Conservation (phyloP, 2,888 invertebrate species). For the Mythimna pallens region DNA sequence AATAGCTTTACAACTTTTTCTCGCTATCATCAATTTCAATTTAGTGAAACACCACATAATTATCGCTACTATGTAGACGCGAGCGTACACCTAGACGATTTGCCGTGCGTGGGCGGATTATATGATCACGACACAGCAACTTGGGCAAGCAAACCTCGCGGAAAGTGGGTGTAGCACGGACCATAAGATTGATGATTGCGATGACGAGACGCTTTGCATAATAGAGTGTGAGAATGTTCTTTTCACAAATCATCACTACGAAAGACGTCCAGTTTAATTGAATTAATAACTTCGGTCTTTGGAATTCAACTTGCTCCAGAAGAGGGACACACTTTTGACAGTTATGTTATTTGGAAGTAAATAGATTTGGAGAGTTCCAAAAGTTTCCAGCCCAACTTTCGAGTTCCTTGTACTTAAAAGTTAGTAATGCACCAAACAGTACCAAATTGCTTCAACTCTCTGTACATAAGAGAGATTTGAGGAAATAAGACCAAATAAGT, state of each 20-base stretch:
- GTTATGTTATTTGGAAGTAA: conserved; percentile 40
- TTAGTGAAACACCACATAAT: conserved; percentile 48
- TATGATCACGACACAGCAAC: conserved; percentile 33
- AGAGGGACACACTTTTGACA: conserved; percentile 39
- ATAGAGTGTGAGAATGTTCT: neutral
- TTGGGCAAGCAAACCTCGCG: conserved; percentile 22
- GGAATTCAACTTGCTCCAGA: conserved; percentile 21
- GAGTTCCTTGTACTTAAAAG: conserved; percentile 31
- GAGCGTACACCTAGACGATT: conserved; percentile 28
- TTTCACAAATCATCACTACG: conserved; percentile 11
- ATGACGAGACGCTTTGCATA: conserved; percentile 32
- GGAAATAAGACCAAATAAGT: conserved; percentile 7
- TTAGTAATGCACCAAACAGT: conserved; percentile 26
- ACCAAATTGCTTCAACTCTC: conserved; percentile 13
- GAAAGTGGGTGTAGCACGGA: conserved; percentile 20
- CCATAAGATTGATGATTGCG: conserved; percentile 35
- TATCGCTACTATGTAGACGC: conserved; percentile 32
- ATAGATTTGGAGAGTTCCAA: conserved; percentile 33
- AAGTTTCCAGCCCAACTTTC: conserved; percentile 14
- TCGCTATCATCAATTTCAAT: conserved; percentile 56
- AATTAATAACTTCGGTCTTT: conserved; percentile 29
- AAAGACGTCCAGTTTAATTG: conserved; percentile 12
- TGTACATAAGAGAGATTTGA: neutral
- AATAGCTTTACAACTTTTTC: conserved; percentile 33
- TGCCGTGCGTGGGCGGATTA: conserved; percentile 33